Base-by-base conservation (phyloP, 2,888 invertebrate species). In the Ochlodes sylvanus region DNA sequence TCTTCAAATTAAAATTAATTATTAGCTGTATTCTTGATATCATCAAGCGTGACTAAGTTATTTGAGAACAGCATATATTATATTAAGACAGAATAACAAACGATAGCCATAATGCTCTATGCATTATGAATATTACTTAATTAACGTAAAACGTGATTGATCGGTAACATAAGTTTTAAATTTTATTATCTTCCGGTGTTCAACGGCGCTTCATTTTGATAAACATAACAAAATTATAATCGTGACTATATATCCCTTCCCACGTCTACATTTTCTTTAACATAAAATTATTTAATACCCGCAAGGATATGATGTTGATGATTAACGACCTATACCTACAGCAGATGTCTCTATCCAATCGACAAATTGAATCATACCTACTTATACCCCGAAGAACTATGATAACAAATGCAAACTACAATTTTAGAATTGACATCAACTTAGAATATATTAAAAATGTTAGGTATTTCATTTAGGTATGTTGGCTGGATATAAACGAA, bases 41-140 rank as follows among this genome's bases (percentile, higher is more conserved):
- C 38, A 64, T 57, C n/a, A 50, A 50, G 57, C 64, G 64, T 64
- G 64, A 64, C 64, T 64, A 47, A 47, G 64, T 57, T 47, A 64
- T 57, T 57, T 64, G 38, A 38, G 21, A 44, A 15, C 47, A n/a
- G 14, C 27, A 47, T 56, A 64, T 57, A 6, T 10, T 47, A 55
- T 32, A 56, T 47, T 34, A 64, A 34, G 34, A 47, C 15, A 56
- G 34, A 64, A 50, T 64, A 41, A 64, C n/a, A 38, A 52, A 41
- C 21, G 52, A 65, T 65, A 34, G 38, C 38, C 47, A 17, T 17
- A 65, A 65, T 50, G 17, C 58, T 50, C 9, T 12, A 56, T 7
- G 42, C 19, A 57, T 47, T 50, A 15, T 50, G 21, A 52, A 52
- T 52, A 52, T 52, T 52, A 27, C 52, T 52, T 52, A 52, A 52